A percentile compares a stretch with the other conserved stretches of the same genome.
phyloP scores from a whole-genome alignment of 1,140 invertebrate species.

The Drosophila malerkotliana region DNA sequence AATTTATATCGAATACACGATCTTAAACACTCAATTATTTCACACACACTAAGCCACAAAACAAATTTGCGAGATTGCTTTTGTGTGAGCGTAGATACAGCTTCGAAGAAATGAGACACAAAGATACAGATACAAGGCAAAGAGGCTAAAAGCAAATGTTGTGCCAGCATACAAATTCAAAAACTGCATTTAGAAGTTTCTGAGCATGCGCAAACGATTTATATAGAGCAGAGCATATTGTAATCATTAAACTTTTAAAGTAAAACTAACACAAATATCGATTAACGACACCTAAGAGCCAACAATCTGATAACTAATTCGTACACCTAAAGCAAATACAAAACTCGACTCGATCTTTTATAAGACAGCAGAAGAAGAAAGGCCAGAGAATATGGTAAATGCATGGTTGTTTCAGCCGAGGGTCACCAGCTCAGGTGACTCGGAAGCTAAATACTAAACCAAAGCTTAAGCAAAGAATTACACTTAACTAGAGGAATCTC shows the following conservation, averaged over 20 bases:
- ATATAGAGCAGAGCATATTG: constrained; percentile 70
- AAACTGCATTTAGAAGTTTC: constrained; percentile 82
- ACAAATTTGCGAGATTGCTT: constrained; percentile 27
- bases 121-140: constrained; percentile 36
- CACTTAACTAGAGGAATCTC: constrained; percentile 47
- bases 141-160: constrained; percentile 37
- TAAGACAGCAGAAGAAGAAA: constrained; percentile 10
- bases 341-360: constrained; percentile 45
- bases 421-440: background rate
- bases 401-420: constrained; percentile 37
- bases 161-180: constrained; percentile 65
- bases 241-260: constrained; percentile 68
- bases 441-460: constrained; percentile 19
- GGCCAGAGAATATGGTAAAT: constrained; percentile 4
- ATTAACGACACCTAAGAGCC: constrained; percentile 46
- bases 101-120: constrained; percentile 28
- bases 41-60: constrained; percentile 14
- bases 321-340: constrained; percentile 44
- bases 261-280: constrained; percentile 66
- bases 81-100: constrained; percentile 41
- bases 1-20: constrained; percentile 41
- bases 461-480: constrained; percentile 29
- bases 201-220: constrained; percentile 80
- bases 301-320: constrained; percentile 57
- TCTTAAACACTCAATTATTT: too few relatives aligned